Evolutionary conservation across 1,140 invertebrate species (phyloP).

Genomic region (Bombus haemorrhoidalis): DNA sequence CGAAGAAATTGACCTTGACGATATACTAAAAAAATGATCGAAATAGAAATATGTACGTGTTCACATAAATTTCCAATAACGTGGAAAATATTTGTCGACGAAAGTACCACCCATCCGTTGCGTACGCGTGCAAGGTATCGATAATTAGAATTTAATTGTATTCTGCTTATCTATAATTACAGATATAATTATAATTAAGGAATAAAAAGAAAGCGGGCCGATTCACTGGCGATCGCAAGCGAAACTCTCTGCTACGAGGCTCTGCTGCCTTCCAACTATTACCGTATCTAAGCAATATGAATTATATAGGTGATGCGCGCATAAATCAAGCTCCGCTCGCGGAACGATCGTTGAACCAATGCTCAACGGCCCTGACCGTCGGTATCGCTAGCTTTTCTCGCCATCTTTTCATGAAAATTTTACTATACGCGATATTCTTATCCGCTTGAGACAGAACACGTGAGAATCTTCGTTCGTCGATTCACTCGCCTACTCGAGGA

Average conservation of each 20-base stretch:
- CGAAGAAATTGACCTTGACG: too few species aligned
- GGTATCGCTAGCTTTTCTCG: slow-evolving; percentile 10
- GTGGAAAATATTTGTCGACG: too few species aligned
- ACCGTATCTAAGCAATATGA: slow-evolving; percentile 59
- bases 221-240: neutral
- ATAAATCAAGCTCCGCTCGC: slow-evolving; percentile 62
- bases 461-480: too few species aligned
- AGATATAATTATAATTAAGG: neutral
- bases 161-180: neutral
- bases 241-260: slow-evolving; percentile 8
- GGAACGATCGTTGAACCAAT: slow-evolving; percentile 72
- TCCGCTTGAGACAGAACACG: too few species aligned
- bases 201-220: slow-evolving; percentile 37
- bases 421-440: neutral
- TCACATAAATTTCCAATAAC: too few species aligned
- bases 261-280: slow-evolving; percentile 31
- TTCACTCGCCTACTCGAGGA: too few species aligned
- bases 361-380: slow-evolving; percentile 67
- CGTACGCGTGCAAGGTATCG: neutral
- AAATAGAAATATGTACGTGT: too few species aligned
- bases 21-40: too few species aligned
- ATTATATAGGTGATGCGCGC: slow-evolving; percentile 65
- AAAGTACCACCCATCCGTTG: too few species aligned
- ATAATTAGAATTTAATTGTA: slow-evolving; percentile 3
- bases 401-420: slow-evolving; percentile 33